Evolutionary conservation across 2,888 invertebrate genomes (phyloP), one percentile per base, ranked within the genome.

Genomic region (Cephalotes varians): DNA sequence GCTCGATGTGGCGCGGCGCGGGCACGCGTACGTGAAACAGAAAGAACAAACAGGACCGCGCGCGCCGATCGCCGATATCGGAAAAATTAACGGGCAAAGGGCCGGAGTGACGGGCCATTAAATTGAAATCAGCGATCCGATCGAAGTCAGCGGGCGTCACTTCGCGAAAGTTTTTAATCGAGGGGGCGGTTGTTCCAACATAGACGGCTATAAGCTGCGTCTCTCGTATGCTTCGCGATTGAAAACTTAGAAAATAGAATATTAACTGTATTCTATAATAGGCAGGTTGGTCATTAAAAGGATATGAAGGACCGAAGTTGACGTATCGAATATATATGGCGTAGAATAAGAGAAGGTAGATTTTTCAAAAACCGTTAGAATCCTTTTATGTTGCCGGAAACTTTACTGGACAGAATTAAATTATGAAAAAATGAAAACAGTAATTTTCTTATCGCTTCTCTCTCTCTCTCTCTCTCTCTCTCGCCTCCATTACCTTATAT

Each of bases 1-100:
- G 40, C 15, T 7, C 31, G 54, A 34, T 56, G n/a, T 21, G 51
- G 51, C 58, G 40, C 28, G 72, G 37, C 37, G 40, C 31, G 62
- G 37, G 25, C 71, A 62, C 76, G 77, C 54, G 77, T 44, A 77
- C 71, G 77, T 31, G 56, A 77, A 77, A 77, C 69, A 67, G 69
- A 77, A 77, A 71, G 72, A 71, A 71, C 56, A 77, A 77, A 77
- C 56, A 71, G 77, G 44, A 56, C 34, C 64, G 64, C 40, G 64
- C 77, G 37, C 77, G 69, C 44, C 34, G 77, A 79, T 79, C 77
- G 72, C 25, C 77, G 25, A 79, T 79, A 79, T 79, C 72, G 77
- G 77, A 79, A 79, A 79, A 79, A 79, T 79, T 79, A 79, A 79
- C 77, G 73, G 56, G 25, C 77, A 79, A 79, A 79, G 77, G 71